These are phyloP conservation scores for Malurus melanocephalus DNA, from an alignment of 2,113 vertebrate species.

Conservation along the genomic window DNA sequence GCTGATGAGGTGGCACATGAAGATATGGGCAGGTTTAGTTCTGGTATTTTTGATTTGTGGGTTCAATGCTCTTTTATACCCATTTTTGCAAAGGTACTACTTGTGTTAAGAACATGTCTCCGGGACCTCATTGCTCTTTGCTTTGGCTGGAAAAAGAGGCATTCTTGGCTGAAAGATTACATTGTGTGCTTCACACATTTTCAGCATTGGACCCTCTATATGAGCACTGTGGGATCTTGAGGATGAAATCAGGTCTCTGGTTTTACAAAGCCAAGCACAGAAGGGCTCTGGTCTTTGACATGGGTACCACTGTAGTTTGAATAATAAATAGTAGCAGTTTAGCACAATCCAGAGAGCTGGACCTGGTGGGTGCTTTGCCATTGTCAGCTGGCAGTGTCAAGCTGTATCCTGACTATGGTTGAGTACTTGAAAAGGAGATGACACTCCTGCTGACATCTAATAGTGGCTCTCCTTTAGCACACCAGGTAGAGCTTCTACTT, in stretches of 20 bases:
- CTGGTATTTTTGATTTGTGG: not conserved
- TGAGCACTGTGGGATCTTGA: not conserved
- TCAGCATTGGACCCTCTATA: not conserved
- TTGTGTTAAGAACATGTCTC: not conserved
- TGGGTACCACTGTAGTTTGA: not conserved
- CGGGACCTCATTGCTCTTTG: not conserved
- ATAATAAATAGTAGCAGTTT: slow-evolving; percentile 16
- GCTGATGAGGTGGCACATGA: not conserved
- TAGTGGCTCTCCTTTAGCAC: slow-evolving; percentile 48
- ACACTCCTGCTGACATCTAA: slow-evolving; percentile 42
- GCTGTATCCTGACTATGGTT: slow-evolving; percentile 9
- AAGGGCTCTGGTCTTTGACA: not conserved
- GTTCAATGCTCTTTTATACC: not conserved
- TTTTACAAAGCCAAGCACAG: not conserved
- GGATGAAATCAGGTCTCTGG: not conserved
- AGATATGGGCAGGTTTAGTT: not conserved
- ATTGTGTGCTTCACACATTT: not conserved
- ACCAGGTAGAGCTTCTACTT: slow-evolving; percentile 40
- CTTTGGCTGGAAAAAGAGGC: not conserved
- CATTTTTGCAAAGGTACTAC: not conserved
- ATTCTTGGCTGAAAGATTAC: not conserved
- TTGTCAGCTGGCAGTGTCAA: slow-evolving; percentile 13
- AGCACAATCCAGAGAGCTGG: not conserved
- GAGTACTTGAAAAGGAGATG: slow-evolving; percentile 45
- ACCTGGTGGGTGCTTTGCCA: not conserved